Evolutionary conservation across 2,888 invertebrate species (phyloP), one percentile per base, ranked within the genome.

Genomic region (Melangyna quadrimaculata): DNA sequence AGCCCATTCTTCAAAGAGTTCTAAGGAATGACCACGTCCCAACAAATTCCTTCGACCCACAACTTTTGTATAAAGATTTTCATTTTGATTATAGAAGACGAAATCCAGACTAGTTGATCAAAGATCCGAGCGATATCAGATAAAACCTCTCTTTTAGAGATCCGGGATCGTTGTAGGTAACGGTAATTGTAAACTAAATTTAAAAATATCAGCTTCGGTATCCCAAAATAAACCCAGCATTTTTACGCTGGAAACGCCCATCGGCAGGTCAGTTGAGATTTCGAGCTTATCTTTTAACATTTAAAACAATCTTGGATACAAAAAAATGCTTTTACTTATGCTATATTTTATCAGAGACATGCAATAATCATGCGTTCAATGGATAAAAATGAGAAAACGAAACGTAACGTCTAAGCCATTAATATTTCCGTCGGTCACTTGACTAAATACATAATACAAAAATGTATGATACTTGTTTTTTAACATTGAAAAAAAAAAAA

Each of bases 71-170:
- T 59, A 12, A 48, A 69, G 9, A 69, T 55, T 37, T 75, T 75
- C 35, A 57, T 67, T 67, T 75, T 75, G 1, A 57, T 45, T 10
- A 67, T 45, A 10, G 48, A 22, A 27, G 75, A 59, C 10, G 75
- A 24, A 8, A 77, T 12, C 69, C 35, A 69, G 12, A 37, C 69
- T 37, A 45, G 8, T 6, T 59, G 69, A n/a, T 77, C 75, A 37
- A 77, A 77, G 24, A 69, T 59, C 2, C 59, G 67, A 5, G 75
- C 55, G 24, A 69, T 69, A 27, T 69, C 75, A 17, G 59, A 72
- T 24, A 57, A 40, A 7, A 72, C 24, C 14, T 72, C 24, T n/a
- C 59, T 43, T 32, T 73, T 73, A 4, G 61, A 61, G 2, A 63
- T 27, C 6, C 37, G 4, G 3, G 22, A 24, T n/a, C 45, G 32